Base-by-base conservation (phyloP, 1,140 invertebrate genomes). In the Diplogasteroides magnus region DNA sequence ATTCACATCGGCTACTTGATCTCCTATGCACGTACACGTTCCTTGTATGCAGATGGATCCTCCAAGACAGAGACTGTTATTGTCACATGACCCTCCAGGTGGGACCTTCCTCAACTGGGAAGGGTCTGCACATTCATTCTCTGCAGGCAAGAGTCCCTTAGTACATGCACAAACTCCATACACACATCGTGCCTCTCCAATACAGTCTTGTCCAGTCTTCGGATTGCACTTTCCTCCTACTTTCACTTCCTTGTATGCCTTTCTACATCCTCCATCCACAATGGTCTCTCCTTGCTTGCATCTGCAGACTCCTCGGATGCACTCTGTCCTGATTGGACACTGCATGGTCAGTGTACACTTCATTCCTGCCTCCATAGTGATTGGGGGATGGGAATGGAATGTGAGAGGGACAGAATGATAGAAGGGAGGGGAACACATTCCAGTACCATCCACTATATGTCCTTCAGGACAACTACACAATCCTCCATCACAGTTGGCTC, bases 121-220 rank as follows among this genome's bases (percentile, higher is more conserved):
- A 2, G 74, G 48, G 23, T 72, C 67, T 3, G 73, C 71, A 62
- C 78, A 80, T 65, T 81, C 76, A 15, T 71, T 69, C 6, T 72
- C 78, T 15, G 68, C 68, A 60, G 63, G 77, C 6, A 80, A 73
- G 23, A 80, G 67, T 19, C 76, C 69, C 25, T 69, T 65, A 11
- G 72, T 64, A 61, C 78, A 80, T 1, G 68, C 74, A 37, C 78
- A 80, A n/a, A 78, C 73, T n/a, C 77, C 80, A 56, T 82, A 79
- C 32, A 81, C 71, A 57, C 78, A 80, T 23, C 74, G 69, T 2
- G 71, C 68, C 57, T 80, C 78, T 27, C 78, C 78, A 25, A 80
- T 65, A 63, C 78, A 80, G 37, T 80, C 77, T 1, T 77, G 65
- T 27, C 78, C 78, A n/a, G 80, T 80, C 48, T 68, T 64, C 1